A percentile compares a stretch with the other conserved stretches of the same genome.
phyloP scores from a whole-genome alignment of 2,888 invertebrate species.

The Prostheceraeus crozeri region DNA sequence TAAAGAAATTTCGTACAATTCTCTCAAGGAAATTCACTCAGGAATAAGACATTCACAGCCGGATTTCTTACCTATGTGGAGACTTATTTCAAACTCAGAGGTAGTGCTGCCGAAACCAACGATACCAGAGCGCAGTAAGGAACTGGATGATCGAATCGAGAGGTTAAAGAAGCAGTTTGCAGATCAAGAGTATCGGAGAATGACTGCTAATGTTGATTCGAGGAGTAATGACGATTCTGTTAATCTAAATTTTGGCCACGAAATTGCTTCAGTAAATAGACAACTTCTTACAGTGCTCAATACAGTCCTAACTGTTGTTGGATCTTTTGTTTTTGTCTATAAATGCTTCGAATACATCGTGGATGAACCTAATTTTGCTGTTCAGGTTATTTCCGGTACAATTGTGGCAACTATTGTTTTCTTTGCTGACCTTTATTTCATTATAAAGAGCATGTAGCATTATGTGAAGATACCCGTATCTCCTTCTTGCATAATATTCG shows the following conservation, averaged over 20 bases:
- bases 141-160: slow-evolving; percentile 25
- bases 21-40: too few relatives aligned
- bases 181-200: slow-evolving; percentile 31
- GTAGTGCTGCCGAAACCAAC: neutral
- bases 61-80: too few relatives aligned
- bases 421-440: slow-evolving; percentile 26
- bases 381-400: slow-evolving; percentile 16
- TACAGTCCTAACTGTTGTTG: slow-evolving; percentile 27
- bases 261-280: slow-evolving; percentile 25
- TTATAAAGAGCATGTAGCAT: too few relatives aligned
- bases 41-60: too few relatives aligned
- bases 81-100: too few relatives aligned
- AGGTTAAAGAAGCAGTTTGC: slow-evolving; percentile 22
- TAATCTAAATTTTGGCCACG: slow-evolving; percentile 13
- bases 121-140: slow-evolving; percentile 25
- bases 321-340: slow-evolving; percentile 33
- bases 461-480: too few relatives aligned
- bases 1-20: too few relatives aligned
- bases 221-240: neutral
- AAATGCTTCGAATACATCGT: slow-evolving; percentile 12
- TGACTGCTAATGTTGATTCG: slow-evolving; percentile 23
- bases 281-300: slow-evolving; percentile 31
- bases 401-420: neutral
- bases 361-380: neutral
- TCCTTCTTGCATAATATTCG: too few relatives aligned